Percentiles rank a stretch among this genome's conserved stretches.
These are phyloP conservation scores for Trichoplax adhaerens DNA, from an alignment of 37 sponge, comb jelly and placozoan genomes.

Conservation along the genomic window DNA sequence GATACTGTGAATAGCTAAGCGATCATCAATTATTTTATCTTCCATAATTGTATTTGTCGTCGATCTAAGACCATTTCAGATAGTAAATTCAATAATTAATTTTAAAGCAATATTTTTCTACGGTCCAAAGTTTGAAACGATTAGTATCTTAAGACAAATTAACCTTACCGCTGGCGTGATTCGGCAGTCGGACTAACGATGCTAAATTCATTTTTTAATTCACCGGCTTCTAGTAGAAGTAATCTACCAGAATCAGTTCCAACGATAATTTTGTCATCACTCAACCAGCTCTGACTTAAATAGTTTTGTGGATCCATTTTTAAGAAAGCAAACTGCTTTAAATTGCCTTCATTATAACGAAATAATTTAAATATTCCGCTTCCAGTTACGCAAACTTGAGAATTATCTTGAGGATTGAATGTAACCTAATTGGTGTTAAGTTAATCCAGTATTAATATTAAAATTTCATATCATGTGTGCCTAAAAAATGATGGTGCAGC, in stretches of 20 bases:
- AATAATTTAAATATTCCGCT: constrained; percentile 76
- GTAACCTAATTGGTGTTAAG: constrained; percentile 35
- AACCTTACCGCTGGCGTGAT: no score
- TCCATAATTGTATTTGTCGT: no score
- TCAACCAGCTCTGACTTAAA: constrained; percentile 76
- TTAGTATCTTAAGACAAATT: no score
- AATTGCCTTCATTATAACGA: constrained; percentile 68
- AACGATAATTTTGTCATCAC: constrained; percentile 62
- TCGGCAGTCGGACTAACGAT: not conserved
- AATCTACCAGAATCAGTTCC: constrained; percentile 69
- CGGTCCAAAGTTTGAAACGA: no score
- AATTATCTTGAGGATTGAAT: constrained; percentile 94
- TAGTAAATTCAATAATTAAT: no score
- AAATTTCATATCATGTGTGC: no score
- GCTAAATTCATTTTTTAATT: constrained; percentile 68
- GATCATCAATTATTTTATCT: not conserved
- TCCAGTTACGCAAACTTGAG: constrained; percentile 72
- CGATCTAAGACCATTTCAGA: no score
- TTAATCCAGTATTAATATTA: no score
- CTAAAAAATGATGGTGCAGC: no score
- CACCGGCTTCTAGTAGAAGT: constrained; percentile 78
- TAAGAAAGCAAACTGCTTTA: constrained; percentile 73
- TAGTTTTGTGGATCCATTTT: constrained; percentile 68
- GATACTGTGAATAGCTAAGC: not conserved
- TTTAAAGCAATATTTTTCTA: no score